Evolutionary conservation across 1,140 invertebrate genomes (phyloP).

Genomic region (Drosophila murphyi): DNA sequence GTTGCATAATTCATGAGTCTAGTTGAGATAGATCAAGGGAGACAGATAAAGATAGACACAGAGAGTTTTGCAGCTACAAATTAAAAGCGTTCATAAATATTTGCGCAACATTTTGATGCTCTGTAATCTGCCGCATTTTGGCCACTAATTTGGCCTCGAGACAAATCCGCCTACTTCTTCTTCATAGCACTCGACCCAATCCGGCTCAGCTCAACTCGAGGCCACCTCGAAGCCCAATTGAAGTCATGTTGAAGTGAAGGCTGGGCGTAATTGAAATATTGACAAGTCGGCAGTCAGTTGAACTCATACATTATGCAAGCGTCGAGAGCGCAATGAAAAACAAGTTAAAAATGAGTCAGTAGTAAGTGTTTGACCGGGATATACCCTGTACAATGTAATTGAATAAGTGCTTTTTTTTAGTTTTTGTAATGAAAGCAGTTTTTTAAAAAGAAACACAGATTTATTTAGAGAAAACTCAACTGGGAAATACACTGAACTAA

Average conservation of each 20-base stretch:
- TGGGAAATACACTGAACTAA: too few species aligned
- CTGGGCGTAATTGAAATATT: slow-evolving; percentile 69
- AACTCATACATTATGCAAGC: slow-evolving; percentile 64
- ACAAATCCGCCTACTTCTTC: slow-evolving; percentile 65
- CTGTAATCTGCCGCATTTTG: slow-evolving; percentile 79
- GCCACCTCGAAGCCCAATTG: not conserved
- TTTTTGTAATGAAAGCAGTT: too few species aligned
- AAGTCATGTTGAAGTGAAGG: slow-evolving; percentile 12
- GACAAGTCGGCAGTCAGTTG: slow-evolving; percentile 45
- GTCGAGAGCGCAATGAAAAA: slow-evolving; percentile 1
- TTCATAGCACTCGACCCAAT: slow-evolving; percentile 6
- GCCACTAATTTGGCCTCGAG: slow-evolving; percentile 78
- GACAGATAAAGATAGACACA: not conserved
- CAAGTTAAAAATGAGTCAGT: not conserved
- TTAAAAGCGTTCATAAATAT: slow-evolving; percentile 80
- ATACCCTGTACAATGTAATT: not conserved
- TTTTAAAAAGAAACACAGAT: too few species aligned
- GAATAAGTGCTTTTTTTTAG: too few species aligned
- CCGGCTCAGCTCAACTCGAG: not conserved
- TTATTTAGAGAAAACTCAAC: too few species aligned
- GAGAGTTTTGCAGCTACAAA: slow-evolving; percentile 48
- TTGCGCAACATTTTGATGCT: slow-evolving; percentile 66
- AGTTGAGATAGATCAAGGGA: not conserved
- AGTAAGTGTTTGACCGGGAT: not conserved
- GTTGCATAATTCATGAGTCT: slow-evolving; percentile 43